phyloP scores from a whole-genome alignment of 2,888 invertebrate species.

The Drosophila pegasa region DNA sequence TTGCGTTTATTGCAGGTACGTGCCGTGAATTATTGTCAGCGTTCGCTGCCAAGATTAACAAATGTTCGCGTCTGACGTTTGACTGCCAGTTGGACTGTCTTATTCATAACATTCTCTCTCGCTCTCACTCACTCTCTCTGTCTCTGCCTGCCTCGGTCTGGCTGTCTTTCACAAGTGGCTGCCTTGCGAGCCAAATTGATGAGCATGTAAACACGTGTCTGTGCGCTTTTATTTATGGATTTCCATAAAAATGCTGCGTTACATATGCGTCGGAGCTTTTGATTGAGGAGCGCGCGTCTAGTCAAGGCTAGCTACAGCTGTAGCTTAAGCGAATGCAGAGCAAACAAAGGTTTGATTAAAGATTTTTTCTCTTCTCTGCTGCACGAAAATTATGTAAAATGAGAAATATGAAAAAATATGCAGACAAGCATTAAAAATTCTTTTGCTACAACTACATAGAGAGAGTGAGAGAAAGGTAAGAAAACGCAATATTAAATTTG shows the following conservation, averaged over 20 bases:
- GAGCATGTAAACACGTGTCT: conserved; percentile 78
- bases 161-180: conserved; percentile 22
- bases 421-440: conserved; percentile 6
- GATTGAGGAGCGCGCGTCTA: conserved; percentile 72
- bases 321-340: conserved; percentile 24
- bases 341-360: conserved; percentile 53
- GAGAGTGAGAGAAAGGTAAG: not conserved
- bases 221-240: conserved; percentile 76
- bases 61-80: conserved; percentile 69
- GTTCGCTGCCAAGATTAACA: conserved; percentile 67
- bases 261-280: conserved; percentile 71
- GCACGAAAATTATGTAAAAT: conserved; percentile 14
- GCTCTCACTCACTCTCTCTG: not conserved
- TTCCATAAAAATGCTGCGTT: conserved; percentile 74
- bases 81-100: conserved; percentile 53
- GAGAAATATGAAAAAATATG: conserved; percentile 15
- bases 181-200: conserved; percentile 63
- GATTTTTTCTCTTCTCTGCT: conserved; percentile 6
- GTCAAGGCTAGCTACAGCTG: conserved; percentile 29
- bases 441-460: conserved; percentile 7
- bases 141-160: not conserved
- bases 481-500: conserved; percentile 15
- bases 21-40: conserved; percentile 75
- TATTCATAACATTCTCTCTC: conserved; percentile 8
- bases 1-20: conserved; percentile 73